Evolutionary conservation across 2,888 invertebrate species (phyloP).

Genomic region (Liopterus haemorrhoidalis): DNA sequence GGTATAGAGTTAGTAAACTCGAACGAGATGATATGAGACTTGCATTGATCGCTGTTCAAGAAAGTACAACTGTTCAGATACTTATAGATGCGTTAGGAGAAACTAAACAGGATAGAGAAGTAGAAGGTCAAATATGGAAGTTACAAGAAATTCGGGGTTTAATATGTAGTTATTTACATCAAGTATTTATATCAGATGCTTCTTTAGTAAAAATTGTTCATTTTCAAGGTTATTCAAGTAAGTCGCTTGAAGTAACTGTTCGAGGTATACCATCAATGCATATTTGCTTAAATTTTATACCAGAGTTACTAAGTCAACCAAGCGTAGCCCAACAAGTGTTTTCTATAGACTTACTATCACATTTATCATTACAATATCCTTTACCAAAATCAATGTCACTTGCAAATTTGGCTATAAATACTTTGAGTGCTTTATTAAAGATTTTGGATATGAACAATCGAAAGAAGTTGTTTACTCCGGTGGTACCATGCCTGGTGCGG

Average conservation of each 20-base stretch:
- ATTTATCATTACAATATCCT: conserved; percentile 88
- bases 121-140: conserved; percentile 69
- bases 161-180: conserved; percentile 91
- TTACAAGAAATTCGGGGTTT: conserved; percentile 86
- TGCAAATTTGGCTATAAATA: conserved; percentile 82
- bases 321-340: conserved; percentile 91
- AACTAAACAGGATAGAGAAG: conserved; percentile 61
- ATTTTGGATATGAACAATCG: conserved; percentile 75
- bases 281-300: conserved; percentile 92
- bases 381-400: conserved; percentile 86
- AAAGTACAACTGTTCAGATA: conserved; percentile 73
- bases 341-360: conserved; percentile 86
- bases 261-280: conserved; percentile 97
- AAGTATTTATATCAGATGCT: conserved; percentile 93
- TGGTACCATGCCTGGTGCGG: conserved; percentile 76
- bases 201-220: conserved; percentile 91
- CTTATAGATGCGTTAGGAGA: conserved; percentile 86
- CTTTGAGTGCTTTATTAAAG: conserved; percentile 75
- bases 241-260: conserved; percentile 83
- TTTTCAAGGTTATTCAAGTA: conserved; percentile 89
- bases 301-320: conserved; percentile 88
- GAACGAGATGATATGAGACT: conserved; percentile 88
- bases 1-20: conserved; percentile 67
- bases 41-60: conserved; percentile 88
- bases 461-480: conserved; percentile 76